Evolutionary conservation across 2,888 invertebrate genomes (phyloP), one percentile per base, ranked within the genome.

Genomic region (Eulithis testata): DNA sequence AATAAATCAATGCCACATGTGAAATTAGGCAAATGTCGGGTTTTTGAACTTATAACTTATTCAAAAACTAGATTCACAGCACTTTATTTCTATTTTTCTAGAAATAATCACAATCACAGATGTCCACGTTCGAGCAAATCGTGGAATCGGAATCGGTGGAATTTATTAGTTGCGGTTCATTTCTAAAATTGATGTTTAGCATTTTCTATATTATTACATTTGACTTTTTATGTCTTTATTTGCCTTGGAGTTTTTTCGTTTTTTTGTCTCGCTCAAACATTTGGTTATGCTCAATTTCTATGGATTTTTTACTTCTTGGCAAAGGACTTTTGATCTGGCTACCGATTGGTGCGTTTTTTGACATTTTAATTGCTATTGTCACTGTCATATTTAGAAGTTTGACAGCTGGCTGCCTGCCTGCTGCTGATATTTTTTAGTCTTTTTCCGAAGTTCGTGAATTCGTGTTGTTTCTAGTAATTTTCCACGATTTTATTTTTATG

Each of bases 401-500:
- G 63, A 57, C 57, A 60, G 63, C 55, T 68, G 63, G 31, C 53
- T 50, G 57, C 40, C 54, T 49, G n/a, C n/a, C n/a, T n/a, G n/a
- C n/a, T n/a, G 27, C 37, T 50, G 49, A 53, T 52, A 51, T 65
- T 60, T 51, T 66, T 66, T 60, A 69, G 72, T 74, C 60, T 43
- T 57, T 63, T 69, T 60, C 61, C 56, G 68, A 57, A 72, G 60
- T 63, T 71, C 63, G 66, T 51, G 63, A 54, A 27, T 43, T 55
- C 44, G 43, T 57, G 68, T 66, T 61, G 70, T 61, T 49, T 60
- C 58, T 50, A 43, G 65, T 60, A 53, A 62, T 67, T 62, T 68
- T 69, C 51, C 61, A 53, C 61, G 47, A 59, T 52, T 68, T 65
- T 62, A 66, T 66, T 69, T 69, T 75, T 73, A 71, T 72, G 70